Evolutionary conservation across 30 jellyfish, hydroid and myxozoan species (phyloP), one percentile per base, ranked within the genome.

Genomic region (Pelagia noctiluca): DNA sequence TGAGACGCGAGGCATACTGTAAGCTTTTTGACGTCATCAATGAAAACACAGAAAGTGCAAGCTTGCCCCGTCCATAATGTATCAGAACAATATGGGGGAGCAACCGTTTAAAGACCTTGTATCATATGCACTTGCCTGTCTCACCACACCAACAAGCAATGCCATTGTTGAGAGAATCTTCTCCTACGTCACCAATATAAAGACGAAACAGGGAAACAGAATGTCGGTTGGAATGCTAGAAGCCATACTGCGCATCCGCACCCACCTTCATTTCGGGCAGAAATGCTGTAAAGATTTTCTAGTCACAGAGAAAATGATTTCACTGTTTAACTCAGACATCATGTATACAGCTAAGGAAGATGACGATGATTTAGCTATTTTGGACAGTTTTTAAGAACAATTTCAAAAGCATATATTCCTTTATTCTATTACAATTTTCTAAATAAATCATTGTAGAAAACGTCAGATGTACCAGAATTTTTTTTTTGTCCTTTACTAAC

Each of bases 31-130:
- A n/a, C n/a, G n/a, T n/a, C n/a, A n/a, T n/a, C n/a, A n/a, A n/a
- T n/a, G n/a, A n/a, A n/a, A n/a, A 25, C 77, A 88, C 73, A 46
- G 30, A 32, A 30, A 11, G n/a, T 47, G 61, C 65, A 50, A n/a
- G 63, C 32, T 77, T 26, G 18, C 93, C 76, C 47, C 93, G 87
- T 26, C 49, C 72, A 31, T 80, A 24, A 50, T 28, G 73, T 35
- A 80, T 50, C 36, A 22, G 35, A 46, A 66, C 35, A 25, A 25
- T 33, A 33, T 65, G 29, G 78, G 78, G 21, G 48, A 65, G 30
- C 42, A n/a, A 35, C 46, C 84, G 69, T 80, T 80, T 67, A 67
- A 66, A 80, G 85, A 80, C 74, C 91, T 80, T 80, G 91, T 75
- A 25, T 28, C 29, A 29, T 80, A 63, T 46, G 91, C 91, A 49